A percentile compares a stretch with the other conserved stretches of the same genome.
These are phyloP conservation scores for Panagrolaimus sp. DNA, from an alignment of 1,140 invertebrate species.

Conservation along the genomic window DNA sequence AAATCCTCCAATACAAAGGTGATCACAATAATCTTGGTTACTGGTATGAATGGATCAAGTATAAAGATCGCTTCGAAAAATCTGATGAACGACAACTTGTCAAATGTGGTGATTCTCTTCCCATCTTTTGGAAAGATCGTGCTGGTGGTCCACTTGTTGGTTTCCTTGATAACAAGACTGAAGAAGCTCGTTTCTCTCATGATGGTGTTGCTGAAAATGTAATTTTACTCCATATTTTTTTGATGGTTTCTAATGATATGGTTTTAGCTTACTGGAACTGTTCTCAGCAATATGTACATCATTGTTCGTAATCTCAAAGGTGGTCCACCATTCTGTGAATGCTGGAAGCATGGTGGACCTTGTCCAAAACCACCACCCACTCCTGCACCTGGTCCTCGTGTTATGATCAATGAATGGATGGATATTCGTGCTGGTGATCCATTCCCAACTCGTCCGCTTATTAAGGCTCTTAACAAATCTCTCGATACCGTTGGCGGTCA, in stretches of 20 bases:
- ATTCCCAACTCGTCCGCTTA: background rate
- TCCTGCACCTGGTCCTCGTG: conserved; percentile 22
- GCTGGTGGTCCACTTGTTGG: conserved; percentile 34
- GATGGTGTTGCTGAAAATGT: conserved; percentile 24
- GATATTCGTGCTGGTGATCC: conserved; percentile 25
- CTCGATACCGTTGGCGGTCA: conserved; percentile 30
- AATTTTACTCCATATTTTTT: too few species aligned
- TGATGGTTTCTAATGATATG: background rate
- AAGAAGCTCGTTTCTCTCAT: conserved; percentile 29
- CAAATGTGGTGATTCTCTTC: conserved; percentile 45
- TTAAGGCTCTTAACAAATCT: conserved; percentile 29
- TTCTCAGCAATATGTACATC: conserved; percentile 43
- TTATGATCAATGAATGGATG: conserved; percentile 46
- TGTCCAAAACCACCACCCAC: background rate
- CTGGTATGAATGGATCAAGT: conserved; percentile 56
- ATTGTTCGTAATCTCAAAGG: conserved; percentile 41
- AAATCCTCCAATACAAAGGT: conserved; percentile 48
- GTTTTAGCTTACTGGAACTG: conserved; percentile 26
- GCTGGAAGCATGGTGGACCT: conserved; percentile 15
- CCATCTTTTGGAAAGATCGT: conserved; percentile 38
- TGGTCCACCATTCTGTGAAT: conserved; percentile 33
- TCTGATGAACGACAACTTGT: conserved; percentile 36
- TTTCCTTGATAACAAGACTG: conserved; percentile 38
- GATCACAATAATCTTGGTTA: conserved; percentile 43
- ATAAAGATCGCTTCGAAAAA: conserved; percentile 45